A percentile compares a stretch with the other conserved stretches of the same genome.
Conservation (phyloP, 2,888 invertebrate species). For the Nudaria mundana region DNA sequence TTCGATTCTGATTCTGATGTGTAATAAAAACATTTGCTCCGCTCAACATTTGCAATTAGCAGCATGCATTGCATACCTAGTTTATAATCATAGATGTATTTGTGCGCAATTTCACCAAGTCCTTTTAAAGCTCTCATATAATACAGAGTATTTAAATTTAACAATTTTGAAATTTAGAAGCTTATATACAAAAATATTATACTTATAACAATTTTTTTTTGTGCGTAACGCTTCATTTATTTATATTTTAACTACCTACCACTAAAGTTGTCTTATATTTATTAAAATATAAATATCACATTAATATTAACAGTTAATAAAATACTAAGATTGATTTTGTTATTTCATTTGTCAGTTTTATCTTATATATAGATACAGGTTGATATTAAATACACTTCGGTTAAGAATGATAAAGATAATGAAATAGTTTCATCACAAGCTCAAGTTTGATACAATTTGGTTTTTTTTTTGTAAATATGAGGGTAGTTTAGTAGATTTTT, state of each 20-base stretch:
- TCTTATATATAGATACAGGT: background rate
- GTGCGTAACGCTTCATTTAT: background rate
- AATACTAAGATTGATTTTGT: too few species aligned
- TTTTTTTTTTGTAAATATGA: too few species aligned
- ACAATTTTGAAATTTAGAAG: background rate
- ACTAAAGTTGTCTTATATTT: background rate
- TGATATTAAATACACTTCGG: background rate
- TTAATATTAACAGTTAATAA: constrained; percentile 1
- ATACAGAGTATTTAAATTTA: constrained; percentile 7
- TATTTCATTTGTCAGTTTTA: too few species aligned
- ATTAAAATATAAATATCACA: background rate
- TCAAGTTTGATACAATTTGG: too few species aligned
- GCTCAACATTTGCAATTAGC: too few species aligned
- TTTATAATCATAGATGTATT: too few species aligned
- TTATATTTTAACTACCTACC: background rate
- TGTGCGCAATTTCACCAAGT: background rate
- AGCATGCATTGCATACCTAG: too few species aligned
- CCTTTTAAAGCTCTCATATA: constrained; percentile 6
- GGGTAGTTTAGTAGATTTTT: too few species aligned
- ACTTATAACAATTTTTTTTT: background rate
- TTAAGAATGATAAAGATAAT: background rate
- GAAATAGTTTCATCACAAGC: too few species aligned
- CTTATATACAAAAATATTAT: too few species aligned
- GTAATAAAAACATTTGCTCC: too few species aligned
- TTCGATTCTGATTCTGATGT: too few species aligned